Conservation (phyloP, 2,888 invertebrate species). For the Parascotia fuliginaria region DNA sequence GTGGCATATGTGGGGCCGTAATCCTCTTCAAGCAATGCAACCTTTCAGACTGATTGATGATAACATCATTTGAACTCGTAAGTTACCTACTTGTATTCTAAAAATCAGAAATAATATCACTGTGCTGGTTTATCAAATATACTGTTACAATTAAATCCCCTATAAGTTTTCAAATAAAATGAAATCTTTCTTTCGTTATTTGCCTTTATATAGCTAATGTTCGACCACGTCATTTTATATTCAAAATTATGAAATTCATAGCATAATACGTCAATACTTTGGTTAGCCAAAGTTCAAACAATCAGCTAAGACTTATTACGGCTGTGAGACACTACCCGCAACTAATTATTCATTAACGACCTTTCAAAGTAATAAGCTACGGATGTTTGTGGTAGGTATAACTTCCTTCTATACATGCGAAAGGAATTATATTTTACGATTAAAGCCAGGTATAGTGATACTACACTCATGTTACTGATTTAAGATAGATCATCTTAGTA, state of each 20-base stretch:
- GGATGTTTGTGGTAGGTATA: constrained; percentile 7
- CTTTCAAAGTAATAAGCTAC: constrained; percentile 6
- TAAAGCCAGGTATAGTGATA: constrained; percentile 16
- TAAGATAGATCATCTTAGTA: constrained; percentile 8
- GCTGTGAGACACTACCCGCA: neutral
- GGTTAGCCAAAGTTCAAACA: neutral
- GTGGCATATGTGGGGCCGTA: too few relatives aligned
- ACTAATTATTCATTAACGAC: constrained; percentile 7
- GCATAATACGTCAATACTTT: neutral
- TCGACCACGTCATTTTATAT: too few relatives aligned
- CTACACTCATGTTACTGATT: constrained; percentile 10
- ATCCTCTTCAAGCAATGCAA: too few relatives aligned
- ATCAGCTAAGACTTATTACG: constrained; percentile 3
- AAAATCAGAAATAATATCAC: too few relatives aligned
- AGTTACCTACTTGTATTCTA: too few relatives aligned
- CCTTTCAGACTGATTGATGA: too few relatives aligned
- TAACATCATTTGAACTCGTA: too few relatives aligned
- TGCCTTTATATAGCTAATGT: too few relatives aligned
- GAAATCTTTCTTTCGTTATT: too few relatives aligned
- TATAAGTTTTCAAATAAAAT: too few relatives aligned
- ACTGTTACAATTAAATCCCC: too few relatives aligned
- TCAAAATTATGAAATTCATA: neutral
- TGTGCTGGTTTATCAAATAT: too few relatives aligned
- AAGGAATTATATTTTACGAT: constrained; percentile 1
- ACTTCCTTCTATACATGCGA: constrained; percentile 5